Percentiles rank a stretch among this genome's conserved stretches.
phyloP scores from a whole-genome alignment of 2,797 vertebrate species.

The Coreius guichenoti region DNA sequence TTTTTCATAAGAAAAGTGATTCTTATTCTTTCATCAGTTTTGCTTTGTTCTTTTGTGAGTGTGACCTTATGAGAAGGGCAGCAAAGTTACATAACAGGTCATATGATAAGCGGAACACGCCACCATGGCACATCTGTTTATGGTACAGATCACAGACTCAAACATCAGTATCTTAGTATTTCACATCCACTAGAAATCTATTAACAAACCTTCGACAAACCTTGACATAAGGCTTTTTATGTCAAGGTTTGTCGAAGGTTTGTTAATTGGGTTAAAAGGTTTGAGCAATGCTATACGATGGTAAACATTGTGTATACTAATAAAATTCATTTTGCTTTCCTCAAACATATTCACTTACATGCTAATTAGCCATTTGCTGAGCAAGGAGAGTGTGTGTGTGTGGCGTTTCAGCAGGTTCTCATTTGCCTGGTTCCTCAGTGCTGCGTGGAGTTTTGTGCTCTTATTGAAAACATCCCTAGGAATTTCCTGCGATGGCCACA shows the following conservation, averaged over 20 bases:
- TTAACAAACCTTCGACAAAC: neutral
- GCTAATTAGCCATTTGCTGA: constrained; percentile 52
- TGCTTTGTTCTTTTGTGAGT: constrained; percentile 26
- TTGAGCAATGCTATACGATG: neutral
- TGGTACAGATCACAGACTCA: constrained; percentile 11
- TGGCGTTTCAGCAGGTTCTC: constrained; percentile 76
- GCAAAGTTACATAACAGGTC: constrained; percentile 23
- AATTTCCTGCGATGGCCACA: constrained; percentile 79
- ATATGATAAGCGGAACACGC: constrained; percentile 14
- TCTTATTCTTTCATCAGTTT: constrained; percentile 16
- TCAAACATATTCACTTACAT: constrained; percentile 39
- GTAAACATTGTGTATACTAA: neutral
- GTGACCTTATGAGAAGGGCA: constrained; percentile 17
- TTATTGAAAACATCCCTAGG: constrained; percentile 84
- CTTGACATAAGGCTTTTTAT: neutral
- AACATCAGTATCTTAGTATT: neutral
- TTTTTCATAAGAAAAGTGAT: constrained; percentile 25
- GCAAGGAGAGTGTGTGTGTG: constrained; percentile 40
- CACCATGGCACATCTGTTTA: constrained; percentile 35
- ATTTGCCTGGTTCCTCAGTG: constrained; percentile 69
- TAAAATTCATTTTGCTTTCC: neutral
- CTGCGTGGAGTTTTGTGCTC: constrained; percentile 64
- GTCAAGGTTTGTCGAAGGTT: too few relatives aligned
- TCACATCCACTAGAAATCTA: constrained; percentile 21
- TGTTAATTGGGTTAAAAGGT: too few relatives aligned